Percentiles rank a stretch among this genome's conserved stretches.
phyloP scores from a whole-genome alignment of 2,113 vertebrate species.

The Phalacrocorax brasilianus region DNA sequence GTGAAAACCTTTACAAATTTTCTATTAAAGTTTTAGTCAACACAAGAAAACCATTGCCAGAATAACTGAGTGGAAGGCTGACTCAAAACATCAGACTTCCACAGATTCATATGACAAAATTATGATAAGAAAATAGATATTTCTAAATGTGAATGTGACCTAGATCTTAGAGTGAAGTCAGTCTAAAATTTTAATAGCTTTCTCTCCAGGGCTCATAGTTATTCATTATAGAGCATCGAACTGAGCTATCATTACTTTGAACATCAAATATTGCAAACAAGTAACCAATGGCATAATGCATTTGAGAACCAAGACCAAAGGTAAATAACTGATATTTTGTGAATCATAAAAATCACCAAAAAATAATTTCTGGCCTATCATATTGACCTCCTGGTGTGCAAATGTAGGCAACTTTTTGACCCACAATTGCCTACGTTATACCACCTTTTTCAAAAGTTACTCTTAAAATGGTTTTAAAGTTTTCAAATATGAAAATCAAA shows the following conservation, averaged over 20 bases:
- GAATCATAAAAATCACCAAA: neutral
- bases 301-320: neutral
- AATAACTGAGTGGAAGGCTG: neutral
- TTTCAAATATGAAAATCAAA: neutral
- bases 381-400: neutral
- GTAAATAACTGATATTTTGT: neutral
- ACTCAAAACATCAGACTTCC: neutral
- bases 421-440: neutral
- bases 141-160: neutral
- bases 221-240: neutral
- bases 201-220: neutral
- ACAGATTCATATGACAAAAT: neutral
- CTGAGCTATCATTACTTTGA: neutral
- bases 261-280: neutral
- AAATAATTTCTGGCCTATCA: neutral
- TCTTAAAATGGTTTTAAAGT: neutral
- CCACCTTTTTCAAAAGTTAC: neutral
- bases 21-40: neutral
- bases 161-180: neutral
- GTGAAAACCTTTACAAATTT: neutral
- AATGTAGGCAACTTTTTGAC: neutral
- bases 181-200: neutral
- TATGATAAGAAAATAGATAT: neutral
- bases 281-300: neutral
- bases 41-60: neutral